Base-by-base conservation (phyloP, 1,140 invertebrate genomes). In the Drosophila lowei region DNA sequence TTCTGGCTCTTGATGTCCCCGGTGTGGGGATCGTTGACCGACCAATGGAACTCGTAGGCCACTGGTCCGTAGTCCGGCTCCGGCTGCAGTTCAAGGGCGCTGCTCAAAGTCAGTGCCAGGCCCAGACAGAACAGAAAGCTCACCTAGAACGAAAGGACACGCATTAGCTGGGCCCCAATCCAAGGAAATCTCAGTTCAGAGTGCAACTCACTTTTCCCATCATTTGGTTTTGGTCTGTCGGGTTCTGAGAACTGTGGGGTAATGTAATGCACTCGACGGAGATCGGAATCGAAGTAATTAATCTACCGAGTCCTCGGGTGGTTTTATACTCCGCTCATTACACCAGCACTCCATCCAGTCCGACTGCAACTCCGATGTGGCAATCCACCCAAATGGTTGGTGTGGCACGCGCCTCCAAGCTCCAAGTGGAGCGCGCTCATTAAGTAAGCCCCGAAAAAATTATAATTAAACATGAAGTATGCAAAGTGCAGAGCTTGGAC, bases 1-100 rank as follows among this genome's bases (percentile, higher is more conserved):
- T 92, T 91, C 74, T 94, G 94, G 50, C 92, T 92, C 80, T 95
- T 94, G 43, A 93, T 93, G 67, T 95, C 94, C 5, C 79, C 93
- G 70, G 83, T 94, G 72, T 94, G 93, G 9, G 93, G 91, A 81
- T 93, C 93, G 21, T 92, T 81, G 5, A 94, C 93, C 54, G 91
- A 80, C 83, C 94, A 94, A 15, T 92, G 90, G 91, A 93, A 94
- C 74, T 93, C 93, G 79, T 94, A 94, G 18, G 88, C 88, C 44
- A 88, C 90, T 41, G 90, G 88, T 8, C 89, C 83, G 16, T 91
- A 67, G 16, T 91, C 80, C 28, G 68, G 77, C 56, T 75, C 77
- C 8, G 83, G 61, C 1, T 67, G 73, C 44, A 90, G 59, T 48
- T 88, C 85, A 16, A 90, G 49, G 13, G 62, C 41, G 55, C 68